These are phyloP conservation scores for Sanderia malayensis DNA, from an alignment of 30 jellyfish, hydroid and myxozoan species.

Conservation along the genomic window DNA sequence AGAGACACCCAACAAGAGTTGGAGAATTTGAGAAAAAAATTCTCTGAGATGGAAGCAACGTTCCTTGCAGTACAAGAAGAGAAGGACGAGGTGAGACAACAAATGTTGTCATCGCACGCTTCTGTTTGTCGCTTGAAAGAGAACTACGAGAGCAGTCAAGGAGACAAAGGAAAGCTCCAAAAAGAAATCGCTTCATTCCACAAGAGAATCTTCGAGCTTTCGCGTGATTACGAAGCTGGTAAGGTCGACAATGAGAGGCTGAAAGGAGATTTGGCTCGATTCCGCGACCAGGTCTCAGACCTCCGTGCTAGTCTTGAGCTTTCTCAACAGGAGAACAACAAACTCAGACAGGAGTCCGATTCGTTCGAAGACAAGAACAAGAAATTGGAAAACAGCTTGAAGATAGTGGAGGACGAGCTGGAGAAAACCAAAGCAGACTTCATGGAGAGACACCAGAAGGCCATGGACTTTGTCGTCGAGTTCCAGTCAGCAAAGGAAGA, in stretches of 20 bases:
- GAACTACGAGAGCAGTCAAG: slow-evolving; percentile 90
- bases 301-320: slow-evolving; percentile 62
- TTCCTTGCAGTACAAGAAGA: slow-evolving; percentile 89
- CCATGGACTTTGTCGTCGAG: slow-evolving; percentile 79
- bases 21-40: slow-evolving; percentile 71
- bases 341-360: slow-evolving; percentile 62
- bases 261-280: slow-evolving; percentile 55
- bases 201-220: slow-evolving; percentile 79
- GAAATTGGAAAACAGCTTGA: slow-evolving; percentile 58
- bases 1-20: slow-evolving; percentile 75
- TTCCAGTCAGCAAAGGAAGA: slow-evolving; percentile 90
- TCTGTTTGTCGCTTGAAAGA: slow-evolving; percentile 96
- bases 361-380: slow-evolving; percentile 56
- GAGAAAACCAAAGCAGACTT: slow-evolving; percentile 82
- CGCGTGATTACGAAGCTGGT: slow-evolving; percentile 75
- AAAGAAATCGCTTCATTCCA: slow-evolving; percentile 92
- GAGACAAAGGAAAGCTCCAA: slow-evolving; percentile 91
- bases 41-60: slow-evolving; percentile 76
- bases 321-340: slow-evolving; percentile 75
- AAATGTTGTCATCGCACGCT: slow-evolving; percentile 91
- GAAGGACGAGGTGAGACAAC: slow-evolving; percentile 90
- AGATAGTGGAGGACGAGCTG: slow-evolving; percentile 70
- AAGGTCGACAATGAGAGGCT: slow-evolving; percentile 77
- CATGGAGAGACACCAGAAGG: slow-evolving; percentile 72
- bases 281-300: slow-evolving; percentile 70